Evolutionary conservation across 2,888 invertebrate species (phyloP).

Genomic region (Itoplectis maculator): DNA sequence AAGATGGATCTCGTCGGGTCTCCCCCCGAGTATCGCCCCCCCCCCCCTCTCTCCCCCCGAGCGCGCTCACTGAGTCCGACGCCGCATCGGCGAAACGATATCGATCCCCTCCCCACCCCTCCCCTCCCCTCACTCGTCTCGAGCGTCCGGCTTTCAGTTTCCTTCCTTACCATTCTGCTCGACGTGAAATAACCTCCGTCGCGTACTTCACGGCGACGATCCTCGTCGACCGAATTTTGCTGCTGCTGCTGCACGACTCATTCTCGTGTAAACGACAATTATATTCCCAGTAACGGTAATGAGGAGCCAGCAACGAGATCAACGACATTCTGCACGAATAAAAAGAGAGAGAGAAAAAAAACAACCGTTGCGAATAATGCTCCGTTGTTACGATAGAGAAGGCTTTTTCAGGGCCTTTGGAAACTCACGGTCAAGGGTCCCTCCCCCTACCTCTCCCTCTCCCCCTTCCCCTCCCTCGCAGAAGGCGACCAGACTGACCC

Average conservation of each 20-base stretch:
- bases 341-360: background rate
- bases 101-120: constrained; percentile 62
- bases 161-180: constrained; percentile 40
- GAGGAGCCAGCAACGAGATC: no score
- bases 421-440: constrained; percentile 57
- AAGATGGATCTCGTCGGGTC: constrained; percentile 81
- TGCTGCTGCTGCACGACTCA: no score
- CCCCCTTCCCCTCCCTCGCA: background rate
- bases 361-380: background rate
- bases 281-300: no score
- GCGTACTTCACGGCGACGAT: background rate
- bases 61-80: no score
- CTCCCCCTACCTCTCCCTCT: no score
- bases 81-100: constrained; percentile 56
- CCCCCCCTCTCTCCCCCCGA: constrained; percentile 42
- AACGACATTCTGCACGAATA: background rate
- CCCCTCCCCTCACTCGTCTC: constrained; percentile 55
- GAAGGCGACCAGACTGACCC: background rate
- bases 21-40: constrained; percentile 62
- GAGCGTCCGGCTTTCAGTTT: constrained; percentile 44
- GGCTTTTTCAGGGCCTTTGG: constrained; percentile 49
- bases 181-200: background rate
- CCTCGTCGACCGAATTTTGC: background rate
- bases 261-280: no score
- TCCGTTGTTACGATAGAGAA: background rate